These are phyloP conservation scores for Otus sunia DNA, from an alignment of 2,113 vertebrate genomes.

Conservation along the genomic window DNA sequence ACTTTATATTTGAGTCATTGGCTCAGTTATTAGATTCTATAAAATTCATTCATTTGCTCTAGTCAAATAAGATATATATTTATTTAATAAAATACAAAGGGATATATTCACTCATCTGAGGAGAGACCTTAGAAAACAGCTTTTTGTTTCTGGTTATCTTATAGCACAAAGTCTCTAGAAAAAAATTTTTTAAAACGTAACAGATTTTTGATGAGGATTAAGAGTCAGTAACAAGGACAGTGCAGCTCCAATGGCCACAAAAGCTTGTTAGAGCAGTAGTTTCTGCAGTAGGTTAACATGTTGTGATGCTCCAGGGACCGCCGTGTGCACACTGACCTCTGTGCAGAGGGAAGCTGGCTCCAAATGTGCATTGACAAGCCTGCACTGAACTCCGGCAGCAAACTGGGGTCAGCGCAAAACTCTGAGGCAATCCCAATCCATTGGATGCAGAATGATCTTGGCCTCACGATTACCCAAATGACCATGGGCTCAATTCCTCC, in stretches of 20 bases:
- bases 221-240: not conserved
- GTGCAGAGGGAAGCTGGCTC: fast-evolving
- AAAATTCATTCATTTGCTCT: not conserved
- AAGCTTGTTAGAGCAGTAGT: not conserved
- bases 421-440: not conserved
- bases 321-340: not conserved
- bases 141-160: not conserved
- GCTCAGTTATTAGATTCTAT: not conserved
- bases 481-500: not conserved
- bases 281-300: not conserved
- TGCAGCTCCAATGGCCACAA: not conserved
- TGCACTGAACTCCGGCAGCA: not conserved
- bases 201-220: not conserved
- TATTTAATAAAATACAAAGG: not conserved
- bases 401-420: not conserved
- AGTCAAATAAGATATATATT: not conserved
- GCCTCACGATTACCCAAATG: not conserved
- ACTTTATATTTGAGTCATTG: not conserved
- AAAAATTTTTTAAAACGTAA: not conserved
- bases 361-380: not conserved
- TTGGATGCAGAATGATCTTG: not conserved
- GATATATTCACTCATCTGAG: not conserved
- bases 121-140: not conserved
- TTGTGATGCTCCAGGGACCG: not conserved
- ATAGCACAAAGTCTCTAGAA: not conserved